Evolutionary conservation across 2,113 vertebrate species (phyloP), one percentile per base, ranked within the genome.

Genomic region (Colistium nudipinnis): DNA sequence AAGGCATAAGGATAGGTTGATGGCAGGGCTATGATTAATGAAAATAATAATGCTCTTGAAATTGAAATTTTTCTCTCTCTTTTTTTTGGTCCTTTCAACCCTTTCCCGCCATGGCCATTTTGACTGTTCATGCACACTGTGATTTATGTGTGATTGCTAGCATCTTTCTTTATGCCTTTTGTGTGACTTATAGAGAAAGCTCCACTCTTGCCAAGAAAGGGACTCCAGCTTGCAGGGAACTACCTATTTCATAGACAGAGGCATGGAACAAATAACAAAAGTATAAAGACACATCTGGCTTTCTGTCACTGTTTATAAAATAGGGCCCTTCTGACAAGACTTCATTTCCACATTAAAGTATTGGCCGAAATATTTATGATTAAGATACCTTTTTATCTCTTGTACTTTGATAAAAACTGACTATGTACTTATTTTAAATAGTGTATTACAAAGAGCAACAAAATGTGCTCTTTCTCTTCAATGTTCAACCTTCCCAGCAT

Each of bases 31-130:
- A 96, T 98, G 97, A 99, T 98, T 98, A 97, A 99, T 99, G 96
- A 98, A 98, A 98, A 98, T 98, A 98, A 98, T 98, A 99, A 98
- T 96, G 94, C 93, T 94, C 90, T 93, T 96, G 95, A 98, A 98
- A 97, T 97, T 95, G 95, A 98, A 96, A 96, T 96, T 96, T 96
- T 97, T 97, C 95, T 95, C 94, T 95, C 48, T 17, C 90, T 93
- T 92, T 82, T 74, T 89, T 93, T 93, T 85, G 91, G 89, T 89
- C 91, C 93, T 81, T 88, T 89, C 80, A 83, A 88, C 80, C 77
- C 70, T 84, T 82, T 90, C 94, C 92, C 91, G 86, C 87, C 85
- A 55, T 93, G 94, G 94, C 94, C 93, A 72, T 88, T 84, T 76
- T 78, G 75, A 83, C 79, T 86, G 78, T 94, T 96, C 92, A 95